Conservation (phyloP, 2,113 vertebrate species). For the Carollia perspicillata region DNA sequence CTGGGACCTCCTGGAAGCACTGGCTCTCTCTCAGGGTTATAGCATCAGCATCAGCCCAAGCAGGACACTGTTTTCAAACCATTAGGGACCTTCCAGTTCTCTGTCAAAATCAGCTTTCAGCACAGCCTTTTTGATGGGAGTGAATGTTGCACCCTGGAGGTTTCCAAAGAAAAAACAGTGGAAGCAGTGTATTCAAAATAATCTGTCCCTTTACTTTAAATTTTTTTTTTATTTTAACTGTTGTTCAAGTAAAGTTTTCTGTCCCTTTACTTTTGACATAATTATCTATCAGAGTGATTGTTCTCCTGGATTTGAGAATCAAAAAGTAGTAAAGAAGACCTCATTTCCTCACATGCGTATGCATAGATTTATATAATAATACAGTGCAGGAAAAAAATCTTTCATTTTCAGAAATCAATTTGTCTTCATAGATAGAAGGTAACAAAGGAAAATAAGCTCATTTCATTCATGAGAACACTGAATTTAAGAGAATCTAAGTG, state of each 20-base stretch:
- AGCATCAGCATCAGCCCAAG: background rate
- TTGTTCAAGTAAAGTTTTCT: too few species aligned
- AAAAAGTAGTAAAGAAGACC: background rate
- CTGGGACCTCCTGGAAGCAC: background rate
- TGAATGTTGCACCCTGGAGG: background rate
- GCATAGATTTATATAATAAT: background rate
- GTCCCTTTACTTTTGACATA: background rate
- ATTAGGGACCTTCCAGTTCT: background rate
- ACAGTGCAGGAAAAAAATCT: background rate
- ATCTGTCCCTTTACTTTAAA: background rate
- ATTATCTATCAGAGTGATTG: background rate
- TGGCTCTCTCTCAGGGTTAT: background rate
- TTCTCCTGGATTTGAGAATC: conserved; percentile 8
- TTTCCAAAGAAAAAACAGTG: background rate
- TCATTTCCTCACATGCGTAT: background rate
- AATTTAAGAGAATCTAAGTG: background rate
- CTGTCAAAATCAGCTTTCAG: background rate
- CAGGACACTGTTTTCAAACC: background rate
- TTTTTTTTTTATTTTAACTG: too few species aligned
- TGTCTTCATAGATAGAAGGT: background rate
- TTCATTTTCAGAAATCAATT: background rate
- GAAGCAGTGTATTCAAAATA: background rate
- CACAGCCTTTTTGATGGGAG: background rate
- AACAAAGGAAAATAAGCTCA: background rate
- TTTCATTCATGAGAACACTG: background rate